Evolutionary conservation across 2,797 vertebrate genomes (phyloP), one percentile per base, ranked within the genome.

Genomic region (Euphonia xanthogaster): DNA sequence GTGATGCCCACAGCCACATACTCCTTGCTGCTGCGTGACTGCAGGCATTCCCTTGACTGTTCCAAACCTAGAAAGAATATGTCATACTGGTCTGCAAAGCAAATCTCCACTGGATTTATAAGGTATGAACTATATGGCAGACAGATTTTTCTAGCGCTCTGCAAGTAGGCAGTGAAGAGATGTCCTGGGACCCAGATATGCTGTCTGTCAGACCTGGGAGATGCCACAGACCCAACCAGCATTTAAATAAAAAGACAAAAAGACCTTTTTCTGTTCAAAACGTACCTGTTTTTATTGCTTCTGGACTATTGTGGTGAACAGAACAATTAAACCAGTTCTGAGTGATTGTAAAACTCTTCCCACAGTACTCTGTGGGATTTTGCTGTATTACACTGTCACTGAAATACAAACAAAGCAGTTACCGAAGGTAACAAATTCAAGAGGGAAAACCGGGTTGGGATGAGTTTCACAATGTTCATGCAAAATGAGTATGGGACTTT

Each of bases 191-290:
- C 13, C 9, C 12, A 50, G 24, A 12, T 5, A 20, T 0, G 1
- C 14, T 72, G 3, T 68, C 61, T 87, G 7, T 85, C 9, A 63
- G 21, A 54, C 28, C 18, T 42, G 9, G 16, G 27, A 57, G 58
- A 14, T 12, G 2, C 12, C 57, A 54, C 19, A 82, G 10, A 42
- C 24, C 19, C 1, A 0, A 54, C 3, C 62, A 30, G 5, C 17
- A 18, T 75, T 53, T 82, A 57, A 62, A 53, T 17, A 27, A 53
- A 57, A 74, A 18, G 13, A 42, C 18, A 33, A 24, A 62, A 53
- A 42, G 2, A 44, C 0, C 0, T 16, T 44, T 70, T 58, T 53
- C 31, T 7, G 3, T 65, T 91, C 13, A 62, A 54, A 82, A n/a
- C 1, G 0, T 12, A 45, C 4, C 33, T 42, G 10, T 1, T 82